Percentiles rank a stretch among this genome's conserved stretches.
phyloP scores from a whole-genome alignment of 2,888 invertebrate species.

The Conomelus anceps region DNA sequence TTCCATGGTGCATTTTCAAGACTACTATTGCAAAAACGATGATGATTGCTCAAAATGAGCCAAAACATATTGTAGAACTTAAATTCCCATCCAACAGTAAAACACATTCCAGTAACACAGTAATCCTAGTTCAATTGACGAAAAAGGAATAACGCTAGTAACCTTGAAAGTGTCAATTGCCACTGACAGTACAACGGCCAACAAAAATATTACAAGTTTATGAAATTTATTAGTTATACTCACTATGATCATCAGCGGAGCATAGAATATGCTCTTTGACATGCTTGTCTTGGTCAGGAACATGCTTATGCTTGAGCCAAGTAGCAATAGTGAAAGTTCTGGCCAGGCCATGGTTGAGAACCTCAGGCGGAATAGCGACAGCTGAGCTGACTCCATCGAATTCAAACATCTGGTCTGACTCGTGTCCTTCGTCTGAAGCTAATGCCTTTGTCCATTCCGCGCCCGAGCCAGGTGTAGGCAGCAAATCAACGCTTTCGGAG shows the following conservation, averaged over 20 bases:
- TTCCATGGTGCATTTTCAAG: no score
- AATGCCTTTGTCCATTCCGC: conserved; percentile 60
- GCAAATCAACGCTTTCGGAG: conserved; percentile 74
- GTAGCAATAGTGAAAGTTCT: conserved; percentile 84
- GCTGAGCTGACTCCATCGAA: conserved; percentile 90
- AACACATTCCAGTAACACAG: no score
- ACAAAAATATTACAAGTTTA: no score
- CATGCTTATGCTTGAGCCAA: conserved; percentile 89
- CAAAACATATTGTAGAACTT: no score
- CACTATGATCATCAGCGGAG: conserved; percentile 94
- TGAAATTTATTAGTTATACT: conserved; percentile 42
- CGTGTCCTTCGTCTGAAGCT: conserved; percentile 55
- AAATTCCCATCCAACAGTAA: no score
- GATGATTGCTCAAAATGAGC: no score
- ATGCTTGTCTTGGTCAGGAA: conserved; percentile 70
- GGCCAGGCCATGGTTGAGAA: conserved; percentile 69
- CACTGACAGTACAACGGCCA: no score
- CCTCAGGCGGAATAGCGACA: conserved; percentile 69
- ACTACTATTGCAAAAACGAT: no score
- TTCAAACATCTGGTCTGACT: conserved; percentile 87
- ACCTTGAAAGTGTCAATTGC: no score
- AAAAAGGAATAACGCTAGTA: no score
- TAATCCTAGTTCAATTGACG: no score
- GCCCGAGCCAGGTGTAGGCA: conserved; percentile 71
- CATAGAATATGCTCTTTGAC: conserved; percentile 95